Base-by-base conservation (phyloP, 2,113 vertebrate genomes). In the Callithrix jacchus region DNA sequence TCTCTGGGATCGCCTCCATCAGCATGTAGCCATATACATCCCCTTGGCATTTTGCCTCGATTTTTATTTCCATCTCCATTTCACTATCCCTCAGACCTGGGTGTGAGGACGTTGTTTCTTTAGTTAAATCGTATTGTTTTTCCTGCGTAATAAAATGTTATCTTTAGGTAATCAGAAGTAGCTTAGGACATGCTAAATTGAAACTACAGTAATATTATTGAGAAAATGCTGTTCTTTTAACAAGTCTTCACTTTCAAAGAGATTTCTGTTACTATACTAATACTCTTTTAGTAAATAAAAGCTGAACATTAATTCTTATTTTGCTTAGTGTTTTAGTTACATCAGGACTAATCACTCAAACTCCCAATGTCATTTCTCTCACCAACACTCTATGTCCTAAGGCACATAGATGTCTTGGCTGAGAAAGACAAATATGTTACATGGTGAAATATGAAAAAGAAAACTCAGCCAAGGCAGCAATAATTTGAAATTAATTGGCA, bases 31-130 rank as follows among this genome's bases (percentile, higher is more conserved):
- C 14, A 49, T 49, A 6, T 17, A 9, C 27, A 6, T 23, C 16
- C 12, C 4, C 4, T 2, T 32, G 37, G 1, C 0, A 64, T 23
- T 23, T 37, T 80, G 27, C 13, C 5, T 82, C 8, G 30, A 0
- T 76, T 87, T 27, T 61, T 37, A 73, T 80, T 79, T 52, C 13
- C 20, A 14, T 23, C 3, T 42, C 77, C 21, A 54, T 87, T n/a
- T 23, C 27, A 77, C 13, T 52, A 20, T 37, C 18, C 3, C 12
- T 9, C 16, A 77, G 35, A 64, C n/a, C 35, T 64, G 11, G 3
- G 6, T 35, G 8, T 18, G 9, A 40, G 2, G 23, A 92, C 0
- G 2, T 32, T 74, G 66, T 92, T 73, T 80, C 30, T 49, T 45
- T 56, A 17, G 54, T 16, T 35, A 32, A 47, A 32, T 37, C 3